Base-by-base conservation (phyloP, 1,140 invertebrate species). In the Conus betulinus region DNA sequence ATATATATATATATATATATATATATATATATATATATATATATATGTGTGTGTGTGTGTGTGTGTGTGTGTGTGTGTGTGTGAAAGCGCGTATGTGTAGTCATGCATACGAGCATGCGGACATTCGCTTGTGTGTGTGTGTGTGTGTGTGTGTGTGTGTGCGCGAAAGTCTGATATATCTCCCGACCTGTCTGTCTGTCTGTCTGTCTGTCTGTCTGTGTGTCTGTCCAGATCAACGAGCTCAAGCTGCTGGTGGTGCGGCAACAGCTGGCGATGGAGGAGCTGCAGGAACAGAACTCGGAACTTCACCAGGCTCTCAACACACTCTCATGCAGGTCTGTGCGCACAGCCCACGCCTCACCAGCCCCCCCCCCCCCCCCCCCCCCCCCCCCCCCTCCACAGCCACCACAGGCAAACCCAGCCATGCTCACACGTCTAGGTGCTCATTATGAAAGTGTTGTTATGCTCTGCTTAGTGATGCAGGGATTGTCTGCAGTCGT, bases 211-310 rank as follows among this genome's bases (percentile, higher is more conserved):
- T 81, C 10, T 23, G 51, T 7, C 17, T 71, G 67, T 71, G 8
- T 60, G 1, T 71, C 67, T 23, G 20, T 71, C 3, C 87, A 88
- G 87, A 84, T 88, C 52, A 84, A 88, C 82, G 87, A 88, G 23
- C 60, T 88, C 51, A 88, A 88, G 63, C 53, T 88, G 67, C 60
- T 88, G 87, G 81, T 74, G 17, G 60, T 84, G 25, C 25, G 87
- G n/a, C 87, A 88, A 76, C 81, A 84, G 39, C 67, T 88, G 82
- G 63, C 82, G 11, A 39, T 88, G 67, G 81, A 88, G 55, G 87
- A 88, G 53, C 57, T 88, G 39, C 25, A 88, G 51, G 87, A 88
- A 27, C 67, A 57, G 10, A 88, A 88, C 51, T 13, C 71, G 4
- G 85, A 87, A n/a, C 85, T 87, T 15, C n/a, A 76, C 85, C 67